These are phyloP conservation scores for Conus ventricosus DNA, from an alignment of 1,140 invertebrate species.

Conservation along the genomic window DNA sequence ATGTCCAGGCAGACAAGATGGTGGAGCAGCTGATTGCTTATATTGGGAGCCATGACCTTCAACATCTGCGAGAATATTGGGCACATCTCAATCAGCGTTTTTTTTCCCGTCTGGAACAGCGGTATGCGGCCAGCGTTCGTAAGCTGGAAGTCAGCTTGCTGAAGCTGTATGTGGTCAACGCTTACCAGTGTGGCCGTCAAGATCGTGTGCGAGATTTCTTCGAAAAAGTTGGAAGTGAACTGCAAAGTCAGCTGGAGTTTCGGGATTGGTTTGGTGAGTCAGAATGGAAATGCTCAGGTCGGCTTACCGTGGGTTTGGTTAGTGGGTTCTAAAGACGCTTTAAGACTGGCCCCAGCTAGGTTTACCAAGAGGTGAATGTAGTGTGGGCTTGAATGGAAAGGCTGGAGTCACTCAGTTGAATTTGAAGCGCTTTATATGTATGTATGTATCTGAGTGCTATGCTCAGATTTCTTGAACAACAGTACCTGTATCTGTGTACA, in stretches of 20 bases:
- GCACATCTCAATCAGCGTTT: constrained; percentile 88
- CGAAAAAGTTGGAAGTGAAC: constrained; percentile 87
- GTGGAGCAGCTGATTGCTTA: constrained; percentile 89
- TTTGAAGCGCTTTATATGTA: not conserved
- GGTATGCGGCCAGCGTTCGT: constrained; percentile 85
- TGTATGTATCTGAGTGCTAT: too few relatives aligned
- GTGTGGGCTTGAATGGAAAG: not conserved
- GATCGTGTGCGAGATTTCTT: constrained; percentile 94
- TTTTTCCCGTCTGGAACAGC: constrained; percentile 90
- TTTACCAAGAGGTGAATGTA: not conserved
- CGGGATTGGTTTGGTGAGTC: constrained; percentile 97
- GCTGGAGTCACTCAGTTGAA: not conserved
- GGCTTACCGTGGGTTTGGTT: not conserved
- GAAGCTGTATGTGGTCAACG: constrained; percentile 92
- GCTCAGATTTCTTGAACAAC: too few relatives aligned
- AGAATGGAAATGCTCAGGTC: not conserved
- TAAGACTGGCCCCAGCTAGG: not conserved
- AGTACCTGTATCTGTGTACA: too few relatives aligned
- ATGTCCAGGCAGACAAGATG: constrained; percentile 87
- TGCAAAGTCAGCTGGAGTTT: constrained; percentile 93
- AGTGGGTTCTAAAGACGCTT: too few relatives aligned
- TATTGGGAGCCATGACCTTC: constrained; percentile 86
- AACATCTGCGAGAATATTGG: constrained; percentile 88
- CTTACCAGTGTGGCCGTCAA: constrained; percentile 85
- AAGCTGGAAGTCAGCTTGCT: constrained; percentile 92